Percentiles rank a stretch among this genome's conserved stretches.
These are phyloP conservation scores for Eubucco bourcierii DNA, from an alignment of 2,113 vertebrate genomes.

Conservation along the genomic window DNA sequence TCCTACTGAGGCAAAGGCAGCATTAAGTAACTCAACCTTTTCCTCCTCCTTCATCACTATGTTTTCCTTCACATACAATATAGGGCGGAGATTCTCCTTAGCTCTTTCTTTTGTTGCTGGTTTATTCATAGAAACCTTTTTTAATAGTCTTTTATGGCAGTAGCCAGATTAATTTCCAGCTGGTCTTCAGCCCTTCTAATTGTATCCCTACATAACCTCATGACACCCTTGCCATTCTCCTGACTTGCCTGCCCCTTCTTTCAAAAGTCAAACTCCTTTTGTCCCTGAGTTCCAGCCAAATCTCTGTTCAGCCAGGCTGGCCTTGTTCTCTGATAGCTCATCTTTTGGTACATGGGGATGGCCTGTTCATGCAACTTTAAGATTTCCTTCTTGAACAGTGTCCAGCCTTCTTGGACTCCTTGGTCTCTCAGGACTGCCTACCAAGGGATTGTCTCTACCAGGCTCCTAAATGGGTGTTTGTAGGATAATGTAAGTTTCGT, in stretches of 20 bases:
- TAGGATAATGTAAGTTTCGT: not conserved
- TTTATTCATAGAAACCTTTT: too few relatives aligned
- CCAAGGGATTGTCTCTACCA: not conserved
- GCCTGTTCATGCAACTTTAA: not conserved
- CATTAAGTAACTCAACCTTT: not conserved
- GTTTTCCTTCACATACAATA: not conserved
- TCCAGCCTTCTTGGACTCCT: not conserved
- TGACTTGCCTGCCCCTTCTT: too few relatives aligned
- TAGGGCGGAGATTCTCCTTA: not conserved
- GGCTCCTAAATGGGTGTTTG: not conserved
- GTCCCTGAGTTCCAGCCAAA: not conserved
- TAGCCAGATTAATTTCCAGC: too few relatives aligned
- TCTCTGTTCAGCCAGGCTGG: not conserved
- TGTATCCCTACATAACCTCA: too few relatives aligned
- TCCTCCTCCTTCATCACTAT: not conserved
- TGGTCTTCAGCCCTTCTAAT: too few relatives aligned
- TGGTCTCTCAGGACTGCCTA: not conserved
- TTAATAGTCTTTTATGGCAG: too few relatives aligned
- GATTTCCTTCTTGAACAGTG: not conserved
- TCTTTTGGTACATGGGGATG: not conserved
- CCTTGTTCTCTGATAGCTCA: not conserved
- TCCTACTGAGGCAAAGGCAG: not conserved
- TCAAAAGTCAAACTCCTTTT: not conserved
- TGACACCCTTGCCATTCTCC: too few relatives aligned
- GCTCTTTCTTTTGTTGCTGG: too few relatives aligned